Evolutionary conservation across 2,113 vertebrate genomes (phyloP).

Genomic region (Silurus asotus): DNA sequence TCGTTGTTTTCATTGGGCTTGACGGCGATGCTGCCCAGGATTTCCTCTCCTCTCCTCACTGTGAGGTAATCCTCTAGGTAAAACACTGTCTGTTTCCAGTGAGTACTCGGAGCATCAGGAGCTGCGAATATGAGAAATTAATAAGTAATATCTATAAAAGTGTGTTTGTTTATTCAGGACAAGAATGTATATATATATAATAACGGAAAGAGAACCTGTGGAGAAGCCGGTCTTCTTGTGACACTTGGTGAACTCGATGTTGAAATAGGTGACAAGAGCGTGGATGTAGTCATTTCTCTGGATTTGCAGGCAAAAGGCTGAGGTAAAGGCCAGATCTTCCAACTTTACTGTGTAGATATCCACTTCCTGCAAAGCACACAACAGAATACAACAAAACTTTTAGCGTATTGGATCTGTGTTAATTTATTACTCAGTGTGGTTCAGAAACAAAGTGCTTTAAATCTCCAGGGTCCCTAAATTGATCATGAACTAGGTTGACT

Average conservation of each 20-base stretch:
- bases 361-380: slow-evolving; percentile 81
- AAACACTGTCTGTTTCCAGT: slow-evolving; percentile 99
- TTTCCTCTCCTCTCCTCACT: slow-evolving; percentile 92
- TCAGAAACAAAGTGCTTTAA: too few species aligned
- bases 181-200: neutral
- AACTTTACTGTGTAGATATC: slow-evolving; percentile 95
- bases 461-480: too few species aligned
- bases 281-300: slow-evolving; percentile 96
- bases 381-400: neutral
- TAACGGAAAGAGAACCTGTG: slow-evolving; percentile 78
- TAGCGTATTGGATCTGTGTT: neutral
- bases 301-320: slow-evolving; percentile 94
- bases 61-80: slow-evolving; percentile 97
- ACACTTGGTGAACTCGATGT: slow-evolving; percentile 98
- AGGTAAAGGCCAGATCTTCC: slow-evolving; percentile 90
- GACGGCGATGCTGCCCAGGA: slow-evolving; percentile 90
- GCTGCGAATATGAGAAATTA: slow-evolving; percentile 67
- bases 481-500: too few species aligned
- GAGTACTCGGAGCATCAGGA: slow-evolving; percentile 91
- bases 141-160: neutral
- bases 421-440: too few species aligned
- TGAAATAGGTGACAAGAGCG: slow-evolving; percentile 95
- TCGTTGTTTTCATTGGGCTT: slow-evolving; percentile 95
- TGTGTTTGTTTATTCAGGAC: neutral
- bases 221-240: slow-evolving; percentile 98